These are phyloP conservation scores for Drosophila rellima DNA, from an alignment of 2,888 invertebrate species.

Conservation along the genomic window DNA sequence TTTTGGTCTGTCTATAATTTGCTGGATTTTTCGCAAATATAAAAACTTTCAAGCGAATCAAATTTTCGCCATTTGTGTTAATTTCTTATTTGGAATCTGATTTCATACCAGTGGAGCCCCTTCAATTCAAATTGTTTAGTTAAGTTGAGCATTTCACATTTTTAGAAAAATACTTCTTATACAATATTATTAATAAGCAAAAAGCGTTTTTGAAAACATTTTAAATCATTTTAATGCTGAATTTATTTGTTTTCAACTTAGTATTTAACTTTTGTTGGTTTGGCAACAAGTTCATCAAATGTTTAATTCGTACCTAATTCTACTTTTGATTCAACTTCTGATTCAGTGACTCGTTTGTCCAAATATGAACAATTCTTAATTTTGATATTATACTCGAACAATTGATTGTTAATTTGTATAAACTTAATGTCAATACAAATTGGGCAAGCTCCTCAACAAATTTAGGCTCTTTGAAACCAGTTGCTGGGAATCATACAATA, in stretches of 20 bases:
- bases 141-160: neutral
- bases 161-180: neutral
- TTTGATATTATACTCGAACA: constrained; percentile 7
- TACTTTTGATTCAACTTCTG: neutral
- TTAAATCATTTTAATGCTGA: too few species aligned
- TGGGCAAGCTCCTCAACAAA: constrained; percentile 15
- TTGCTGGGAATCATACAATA: neutral
- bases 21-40: neutral
- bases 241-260: too few species aligned
- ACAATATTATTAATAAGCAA: neutral
- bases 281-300: constrained; percentile 1
- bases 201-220: too few species aligned
- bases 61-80: neutral
- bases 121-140: neutral
- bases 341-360: constrained; percentile 19
- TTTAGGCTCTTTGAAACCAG: constrained; percentile 1
- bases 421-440: constrained; percentile 22
- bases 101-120: neutral
- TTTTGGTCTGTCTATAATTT: constrained; percentile 8
- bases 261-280: too few species aligned
- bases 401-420: constrained; percentile 10
- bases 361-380: constrained; percentile 15
- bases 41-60: neutral
- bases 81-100: constrained; percentile 1
- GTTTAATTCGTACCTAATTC: constrained; percentile 1